Evolutionary conservation across 1,140 invertebrate species (phyloP), one percentile per base, ranked within the genome.

Genomic region (Littorina saxatilis): DNA sequence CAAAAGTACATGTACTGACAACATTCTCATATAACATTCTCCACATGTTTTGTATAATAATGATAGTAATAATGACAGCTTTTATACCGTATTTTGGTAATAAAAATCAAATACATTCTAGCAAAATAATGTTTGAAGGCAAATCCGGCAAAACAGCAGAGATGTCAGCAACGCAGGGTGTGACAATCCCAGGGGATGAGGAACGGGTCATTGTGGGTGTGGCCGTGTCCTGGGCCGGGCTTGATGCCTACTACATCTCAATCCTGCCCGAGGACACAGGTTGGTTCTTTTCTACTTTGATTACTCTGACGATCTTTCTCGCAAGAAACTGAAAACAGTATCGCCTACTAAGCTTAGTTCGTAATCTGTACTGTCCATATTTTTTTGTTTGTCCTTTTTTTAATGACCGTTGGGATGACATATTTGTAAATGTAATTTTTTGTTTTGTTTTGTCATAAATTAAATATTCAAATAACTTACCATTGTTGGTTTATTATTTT

Each of bases 231-330:
- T 93, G 92, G 92, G 89, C 88, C 9, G 83, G 87, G 70, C 86
- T 86, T 20, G 91, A 92, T 86, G 87, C 89, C 37, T 93, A 93
- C 83, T 93, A 91, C 82, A 83, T 93, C 11, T 85, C 89, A n/a
- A 85, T 92, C 35, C 13, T 39, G 23, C 15, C 66, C 2, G 13
- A 68, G 3, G 39, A 13, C 66, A 40, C 66, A 68, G 66, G 66
- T 68, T 13, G 11, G 66, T 68, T 13, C 27, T 7, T 32, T 27
- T 2, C 27, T 1, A 32, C 32, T 66, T 66, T 61, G 15, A 9
- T 13, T 35, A 27, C 27, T 66, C 5, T 66, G 61, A 23, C 7
- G 9, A 4, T 58, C 9, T 58, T 23, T 27, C 4, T 58, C 4
- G n/a, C n/a, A n/a, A n/a, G n/a, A n/a, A n/a, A n/a, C n/a, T n/a